Base-by-base conservation (phyloP, 1,140 invertebrate genomes). In the Fopius arisanus region DNA sequence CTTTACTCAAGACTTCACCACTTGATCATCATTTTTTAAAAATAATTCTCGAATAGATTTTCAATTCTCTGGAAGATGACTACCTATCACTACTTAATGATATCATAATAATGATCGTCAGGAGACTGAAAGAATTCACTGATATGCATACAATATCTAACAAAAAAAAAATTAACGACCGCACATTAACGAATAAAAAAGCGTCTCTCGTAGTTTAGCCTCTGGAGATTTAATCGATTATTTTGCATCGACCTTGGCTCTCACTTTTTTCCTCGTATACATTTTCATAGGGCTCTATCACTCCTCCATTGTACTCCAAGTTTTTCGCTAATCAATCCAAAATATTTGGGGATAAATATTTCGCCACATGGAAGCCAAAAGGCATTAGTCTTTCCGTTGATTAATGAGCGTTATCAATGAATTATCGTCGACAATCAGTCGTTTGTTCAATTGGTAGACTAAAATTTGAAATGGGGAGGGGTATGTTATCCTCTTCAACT, bases 291-390 rank as follows among this genome's bases (percentile, higher is more conserved):
- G n/a, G n/a, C n/a, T n/a, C n/a, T n/a, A n/a, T n/a, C n/a, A n/a
- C n/a, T n/a, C n/a, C n/a, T n/a, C n/a, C n/a, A n/a, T n/a, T n/a
- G n/a, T n/a, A n/a, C n/a, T n/a, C n/a, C n/a, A n/a, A n/a, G n/a
- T n/a, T n/a, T n/a, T n/a, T n/a, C n/a, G n/a, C 33, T 31, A 7
- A 4, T 31, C 29, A 31, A 31, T 10, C 33, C 7, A 1, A 37
- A 37, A 37, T 37, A 37, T 37, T 37, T 37, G n/a, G n/a, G n/a
- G n/a, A n/a, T n/a, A n/a, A n/a, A n/a, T n/a, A n/a, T n/a, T n/a
- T n/a, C n/a, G n/a, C n/a, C n/a, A n/a, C n/a, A n/a, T 48, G 43
- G 43, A 48, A 48, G 43, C 43, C 43, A 48, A 48, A 48, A 48
- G 43, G 43, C 43, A 48, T 12, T 48, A 48, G 43, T 48, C 43